Evolutionary conservation across 2,113 vertebrate genomes (phyloP).

Genomic region (Pelvicachromis taeniatus): DNA sequence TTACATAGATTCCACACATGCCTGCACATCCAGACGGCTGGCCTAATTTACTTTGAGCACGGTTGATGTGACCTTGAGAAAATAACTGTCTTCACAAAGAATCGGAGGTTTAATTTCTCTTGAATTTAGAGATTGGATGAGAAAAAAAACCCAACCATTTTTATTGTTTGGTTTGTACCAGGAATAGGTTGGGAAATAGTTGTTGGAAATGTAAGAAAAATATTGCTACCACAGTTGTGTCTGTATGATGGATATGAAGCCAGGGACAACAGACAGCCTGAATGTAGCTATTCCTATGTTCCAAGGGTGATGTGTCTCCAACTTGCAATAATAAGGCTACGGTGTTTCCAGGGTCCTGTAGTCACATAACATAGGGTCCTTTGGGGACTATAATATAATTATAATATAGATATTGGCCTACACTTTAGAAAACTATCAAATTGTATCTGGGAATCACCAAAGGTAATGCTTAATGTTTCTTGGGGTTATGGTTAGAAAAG

Average conservation of each 20-base stretch:
- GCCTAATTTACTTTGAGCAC: neutral
- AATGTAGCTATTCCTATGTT: neutral
- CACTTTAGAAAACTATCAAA: neutral
- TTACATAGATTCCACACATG: slow-evolving; percentile 34
- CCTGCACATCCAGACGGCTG: slow-evolving; percentile 12
- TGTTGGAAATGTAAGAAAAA: neutral
- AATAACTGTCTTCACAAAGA: neutral
- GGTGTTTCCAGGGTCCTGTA: neutral
- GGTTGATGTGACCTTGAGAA: neutral
- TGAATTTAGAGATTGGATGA: neutral
- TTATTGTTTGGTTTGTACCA: neutral
- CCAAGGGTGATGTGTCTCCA: neutral
- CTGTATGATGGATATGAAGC: neutral
- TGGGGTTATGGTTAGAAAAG: neutral
- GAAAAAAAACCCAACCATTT: too few relatives aligned
- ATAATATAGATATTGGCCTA: neutral
- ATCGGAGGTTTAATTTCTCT: neutral
- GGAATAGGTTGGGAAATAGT: neutral
- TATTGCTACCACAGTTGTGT: neutral
- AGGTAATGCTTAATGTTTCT: neutral
- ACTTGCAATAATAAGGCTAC: neutral
- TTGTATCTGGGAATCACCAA: neutral
- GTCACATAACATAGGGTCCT: neutral
- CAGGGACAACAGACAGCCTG: neutral
- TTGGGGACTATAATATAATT: neutral